A percentile compares a stretch with the other conserved stretches of the same genome.
These are phyloP conservation scores for Creontiades dilutus DNA, from an alignment of 2,888 invertebrate genomes.

Conservation along the genomic window DNA sequence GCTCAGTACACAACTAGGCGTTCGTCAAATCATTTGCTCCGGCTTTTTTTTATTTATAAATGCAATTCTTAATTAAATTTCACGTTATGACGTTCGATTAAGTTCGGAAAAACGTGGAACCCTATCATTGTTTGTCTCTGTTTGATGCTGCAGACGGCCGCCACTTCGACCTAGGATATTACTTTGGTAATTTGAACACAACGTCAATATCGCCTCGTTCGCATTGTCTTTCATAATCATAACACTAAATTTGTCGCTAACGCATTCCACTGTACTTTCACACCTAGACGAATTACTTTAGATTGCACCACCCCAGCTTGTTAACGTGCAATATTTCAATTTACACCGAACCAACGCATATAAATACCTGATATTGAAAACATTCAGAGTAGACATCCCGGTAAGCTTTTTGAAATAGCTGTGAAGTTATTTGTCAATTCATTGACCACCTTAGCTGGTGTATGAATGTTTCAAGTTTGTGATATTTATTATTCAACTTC, in stretches of 20 bases:
- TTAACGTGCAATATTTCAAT: slow-evolving; percentile 8
- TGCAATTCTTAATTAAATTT: neutral
- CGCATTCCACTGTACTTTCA: neutral
- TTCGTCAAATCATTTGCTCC: neutral
- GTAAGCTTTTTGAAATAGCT: too few relatives aligned
- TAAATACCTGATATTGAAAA: too few relatives aligned
- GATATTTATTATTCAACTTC: too few relatives aligned
- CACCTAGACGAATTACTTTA: neutral
- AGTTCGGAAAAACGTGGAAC: neutral
- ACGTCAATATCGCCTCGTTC: neutral
- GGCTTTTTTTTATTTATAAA: neutral
- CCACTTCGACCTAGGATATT: slow-evolving; percentile 93
- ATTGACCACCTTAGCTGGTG: too few relatives aligned
- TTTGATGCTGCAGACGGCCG: slow-evolving; percentile 85
- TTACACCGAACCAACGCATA: neutral
- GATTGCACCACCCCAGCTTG: neutral
- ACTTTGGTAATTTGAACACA: slow-evolving; percentile 87
- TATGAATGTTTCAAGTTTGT: too few relatives aligned
- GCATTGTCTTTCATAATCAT: neutral
- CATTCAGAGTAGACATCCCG: too few relatives aligned
- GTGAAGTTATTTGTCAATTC: too few relatives aligned
- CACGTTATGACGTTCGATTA: too few relatives aligned
- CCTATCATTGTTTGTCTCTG: slow-evolving; percentile 50
- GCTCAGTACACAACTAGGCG: neutral
- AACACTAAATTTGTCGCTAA: slow-evolving; percentile 7